Evolutionary conservation across 2,888 invertebrate genomes (phyloP).

Genomic region (Cremastinae sp.): DNA sequence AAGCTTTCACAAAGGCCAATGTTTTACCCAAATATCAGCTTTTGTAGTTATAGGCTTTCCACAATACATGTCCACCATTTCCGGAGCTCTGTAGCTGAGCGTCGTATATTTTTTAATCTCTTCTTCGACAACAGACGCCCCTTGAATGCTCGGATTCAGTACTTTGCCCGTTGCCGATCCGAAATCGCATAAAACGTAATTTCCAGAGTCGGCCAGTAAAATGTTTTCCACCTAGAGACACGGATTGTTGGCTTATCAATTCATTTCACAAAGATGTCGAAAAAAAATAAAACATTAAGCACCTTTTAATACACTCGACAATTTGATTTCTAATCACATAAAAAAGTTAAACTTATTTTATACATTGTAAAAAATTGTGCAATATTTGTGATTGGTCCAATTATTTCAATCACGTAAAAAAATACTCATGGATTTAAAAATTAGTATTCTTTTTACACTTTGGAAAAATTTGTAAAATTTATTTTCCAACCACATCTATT

Average conservation of each 20-base stretch:
- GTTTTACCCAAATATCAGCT: slow-evolving; percentile 93
- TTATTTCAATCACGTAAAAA: too few species aligned
- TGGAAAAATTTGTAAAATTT: too few species aligned
- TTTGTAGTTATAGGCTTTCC: slow-evolving; percentile 92
- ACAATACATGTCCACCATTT: slow-evolving; percentile 95
- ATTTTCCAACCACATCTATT: too few species aligned
- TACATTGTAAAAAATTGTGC: too few species aligned
- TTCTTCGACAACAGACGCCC: slow-evolving; percentile 88
- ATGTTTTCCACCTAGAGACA: slow-evolving; percentile 90
- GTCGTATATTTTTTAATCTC: slow-evolving; percentile 95
- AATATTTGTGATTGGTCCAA: too few species aligned
- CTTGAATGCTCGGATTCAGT: slow-evolving; percentile 85
- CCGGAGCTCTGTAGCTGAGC: slow-evolving; percentile 93
- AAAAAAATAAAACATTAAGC: neutral
- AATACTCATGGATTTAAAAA: too few species aligned
- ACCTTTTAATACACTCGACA: too few species aligned
- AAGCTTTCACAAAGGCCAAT: too few species aligned
- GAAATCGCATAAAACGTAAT: slow-evolving; percentile 95
- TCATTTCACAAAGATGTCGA: too few species aligned
- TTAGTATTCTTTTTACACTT: too few species aligned
- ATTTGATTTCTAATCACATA: too few species aligned
- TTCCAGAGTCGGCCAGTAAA: slow-evolving; percentile 88
- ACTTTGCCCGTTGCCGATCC: slow-evolving; percentile 94
- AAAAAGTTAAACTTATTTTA: too few species aligned
- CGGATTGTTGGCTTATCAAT: neutral